These are phyloP conservation scores for Podotricha telesiphe DNA, from an alignment of 2,888 invertebrate genomes.

Conservation along the genomic window DNA sequence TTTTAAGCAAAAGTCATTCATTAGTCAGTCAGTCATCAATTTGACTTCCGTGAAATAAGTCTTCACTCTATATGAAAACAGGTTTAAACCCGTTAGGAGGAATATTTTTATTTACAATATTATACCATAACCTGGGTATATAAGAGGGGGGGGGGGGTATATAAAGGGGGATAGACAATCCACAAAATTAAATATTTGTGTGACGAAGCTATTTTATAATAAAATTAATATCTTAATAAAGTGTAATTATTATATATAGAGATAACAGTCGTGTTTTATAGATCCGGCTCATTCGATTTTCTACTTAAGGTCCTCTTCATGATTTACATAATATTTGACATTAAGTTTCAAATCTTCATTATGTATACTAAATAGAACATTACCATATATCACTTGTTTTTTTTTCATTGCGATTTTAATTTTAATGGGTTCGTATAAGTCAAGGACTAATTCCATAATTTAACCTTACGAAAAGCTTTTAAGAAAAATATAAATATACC, in stretches of 20 bases:
- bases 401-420: slow-evolving; percentile 1
- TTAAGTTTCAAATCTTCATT: slow-evolving; percentile 28
- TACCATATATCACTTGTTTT: slow-evolving; percentile 36
- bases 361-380: slow-evolving; percentile 34
- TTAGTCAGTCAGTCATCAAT: no score
- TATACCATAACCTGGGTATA: no score
- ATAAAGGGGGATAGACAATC: no score
- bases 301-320: slow-evolving; percentile 27
- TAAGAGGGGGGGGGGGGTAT: no score
- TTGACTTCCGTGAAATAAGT: no score
- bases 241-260: slow-evolving; percentile 17
- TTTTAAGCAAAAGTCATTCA: no score
- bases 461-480: neutral
- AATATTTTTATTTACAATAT: no score
- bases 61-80: no score
- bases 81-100: no score
- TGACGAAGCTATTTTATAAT: no score
- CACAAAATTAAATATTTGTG: no score
- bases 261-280: slow-evolving; percentile 33
- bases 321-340: slow-evolving; percentile 30
- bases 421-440: slow-evolving; percentile 26
- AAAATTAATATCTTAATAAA: neutral
- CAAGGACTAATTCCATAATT: slow-evolving; percentile 1
- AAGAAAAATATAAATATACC: no score
- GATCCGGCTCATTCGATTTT: slow-evolving; percentile 42